These are phyloP conservation scores for Ectemnius cavifrons DNA, from an alignment of 2,888 invertebrate species.

Conservation along the genomic window DNA sequence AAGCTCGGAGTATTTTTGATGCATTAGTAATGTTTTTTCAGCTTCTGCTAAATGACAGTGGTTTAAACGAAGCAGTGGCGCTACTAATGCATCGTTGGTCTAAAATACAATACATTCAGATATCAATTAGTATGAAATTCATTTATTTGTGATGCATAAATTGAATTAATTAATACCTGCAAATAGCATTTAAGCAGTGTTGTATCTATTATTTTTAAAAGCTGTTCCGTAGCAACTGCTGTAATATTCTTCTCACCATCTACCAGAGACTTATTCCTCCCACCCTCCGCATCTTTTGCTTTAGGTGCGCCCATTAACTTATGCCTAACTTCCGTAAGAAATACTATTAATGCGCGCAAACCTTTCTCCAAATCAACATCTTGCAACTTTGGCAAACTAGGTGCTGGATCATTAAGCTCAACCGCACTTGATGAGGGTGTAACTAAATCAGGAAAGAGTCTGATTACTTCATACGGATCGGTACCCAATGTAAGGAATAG, in stretches of 20 bases:
- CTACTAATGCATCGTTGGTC: slow-evolving; percentile 97
- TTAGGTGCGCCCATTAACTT: slow-evolving; percentile 78
- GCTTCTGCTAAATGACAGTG: slow-evolving; percentile 96
- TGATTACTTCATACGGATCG: slow-evolving; percentile 97
- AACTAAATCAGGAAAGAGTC: slow-evolving; percentile 93
- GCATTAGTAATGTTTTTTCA: slow-evolving; percentile 91
- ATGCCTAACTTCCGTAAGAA: slow-evolving; percentile 88
- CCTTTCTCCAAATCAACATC: slow-evolving; percentile 93
- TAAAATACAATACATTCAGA: slow-evolving; percentile 75
- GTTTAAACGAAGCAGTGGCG: slow-evolving; percentile 92
- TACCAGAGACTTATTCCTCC: slow-evolving; percentile 61
- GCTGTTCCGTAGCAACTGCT: slow-evolving; percentile 80
- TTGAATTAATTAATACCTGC: slow-evolving; percentile 81
- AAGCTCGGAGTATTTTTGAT: slow-evolving; percentile 94
- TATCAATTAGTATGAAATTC: neutral
- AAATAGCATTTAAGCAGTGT: slow-evolving; percentile 98
- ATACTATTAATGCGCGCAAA: slow-evolving; percentile 92
- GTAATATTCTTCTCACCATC: slow-evolving; percentile 73
- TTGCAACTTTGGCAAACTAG: slow-evolving; percentile 82
- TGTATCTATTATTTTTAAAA: slow-evolving; percentile 97
- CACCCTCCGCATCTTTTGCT: slow-evolving; percentile 70
- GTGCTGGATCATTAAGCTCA: slow-evolving; percentile 75
- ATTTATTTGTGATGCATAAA: neutral
- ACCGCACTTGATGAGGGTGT: slow-evolving; percentile 80
- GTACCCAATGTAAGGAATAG: slow-evolving; percentile 94